These are phyloP conservation scores for Aythya baeri DNA, from an alignment of 2,113 vertebrate genomes.

Conservation along the genomic window DNA sequence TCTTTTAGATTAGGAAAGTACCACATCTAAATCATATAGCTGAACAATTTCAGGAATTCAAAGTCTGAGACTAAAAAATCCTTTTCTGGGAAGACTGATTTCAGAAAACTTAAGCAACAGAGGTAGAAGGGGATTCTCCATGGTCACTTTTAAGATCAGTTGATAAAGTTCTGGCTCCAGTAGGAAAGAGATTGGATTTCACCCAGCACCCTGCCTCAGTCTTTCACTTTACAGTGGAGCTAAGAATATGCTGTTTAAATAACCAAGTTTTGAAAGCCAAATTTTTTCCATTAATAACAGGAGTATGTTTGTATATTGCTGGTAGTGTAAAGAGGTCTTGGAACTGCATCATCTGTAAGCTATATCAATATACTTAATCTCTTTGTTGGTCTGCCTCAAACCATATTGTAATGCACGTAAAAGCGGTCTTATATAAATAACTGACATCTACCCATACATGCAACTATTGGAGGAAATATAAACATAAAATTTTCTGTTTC, in stretches of 20 bases:
- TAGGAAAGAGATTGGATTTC: background rate
- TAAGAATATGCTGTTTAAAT: background rate
- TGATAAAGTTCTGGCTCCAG: background rate
- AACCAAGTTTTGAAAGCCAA: background rate
- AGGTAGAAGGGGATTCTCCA: background rate
- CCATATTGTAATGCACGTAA: background rate
- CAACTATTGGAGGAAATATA: background rate
- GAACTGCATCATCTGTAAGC: background rate
- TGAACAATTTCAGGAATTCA: background rate
- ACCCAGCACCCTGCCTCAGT: background rate
- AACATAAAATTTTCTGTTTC: background rate
- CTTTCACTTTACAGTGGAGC: background rate
- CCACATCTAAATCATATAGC: background rate
- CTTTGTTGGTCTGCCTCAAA: background rate
- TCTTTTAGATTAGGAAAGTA: conserved; percentile 3
- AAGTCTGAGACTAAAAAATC: background rate
- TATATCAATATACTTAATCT: background rate
- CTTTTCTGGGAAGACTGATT: conserved; percentile 15
- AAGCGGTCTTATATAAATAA: background rate
- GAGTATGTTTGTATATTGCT: background rate
- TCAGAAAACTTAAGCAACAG: conserved; percentile 21
- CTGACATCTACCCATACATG: background rate
- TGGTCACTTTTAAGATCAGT: background rate
- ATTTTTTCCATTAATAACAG: background rate
- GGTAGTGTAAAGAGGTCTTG: background rate